Conservation (phyloP, 2,797 vertebrate species). For the Discoglossus pictus region DNA sequence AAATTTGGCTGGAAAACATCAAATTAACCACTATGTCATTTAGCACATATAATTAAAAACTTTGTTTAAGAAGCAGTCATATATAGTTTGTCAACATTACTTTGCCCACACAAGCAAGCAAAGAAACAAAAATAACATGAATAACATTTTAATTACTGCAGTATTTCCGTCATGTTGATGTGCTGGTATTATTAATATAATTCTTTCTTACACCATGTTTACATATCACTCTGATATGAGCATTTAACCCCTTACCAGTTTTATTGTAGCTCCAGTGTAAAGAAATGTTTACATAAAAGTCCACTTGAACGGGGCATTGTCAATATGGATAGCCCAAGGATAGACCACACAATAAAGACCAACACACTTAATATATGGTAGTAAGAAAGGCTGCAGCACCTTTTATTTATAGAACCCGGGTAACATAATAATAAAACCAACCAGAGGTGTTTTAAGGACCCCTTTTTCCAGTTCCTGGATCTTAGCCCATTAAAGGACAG, state of each 20-base stretch:
- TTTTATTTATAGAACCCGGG: no score
- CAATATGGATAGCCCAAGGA: no score
- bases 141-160: not conserved
- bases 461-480: no score
- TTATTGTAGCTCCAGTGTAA: not conserved
- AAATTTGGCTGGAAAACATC: constrained; percentile 20
- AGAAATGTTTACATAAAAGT: not conserved
- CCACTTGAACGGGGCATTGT: no score
- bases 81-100: constrained; percentile 1
- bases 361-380: no score
- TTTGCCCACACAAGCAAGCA: not conserved
- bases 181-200: not conserved
- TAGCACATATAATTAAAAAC: constrained; percentile 1
- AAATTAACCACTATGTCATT: constrained; percentile 22
- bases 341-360: no score
- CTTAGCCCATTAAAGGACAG: no score
- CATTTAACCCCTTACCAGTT: not conserved
- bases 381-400: no score
- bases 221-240: not conserved
- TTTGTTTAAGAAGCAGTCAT: not conserved
- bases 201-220: not conserved
- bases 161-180: not conserved
- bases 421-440: no score
- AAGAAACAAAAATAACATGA: not conserved
- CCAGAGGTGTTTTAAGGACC: no score